Percentiles rank a stretch among this genome's conserved stretches.
Conservation (phyloP, 2,113 vertebrate species). For the Cisticola juncidis region DNA sequence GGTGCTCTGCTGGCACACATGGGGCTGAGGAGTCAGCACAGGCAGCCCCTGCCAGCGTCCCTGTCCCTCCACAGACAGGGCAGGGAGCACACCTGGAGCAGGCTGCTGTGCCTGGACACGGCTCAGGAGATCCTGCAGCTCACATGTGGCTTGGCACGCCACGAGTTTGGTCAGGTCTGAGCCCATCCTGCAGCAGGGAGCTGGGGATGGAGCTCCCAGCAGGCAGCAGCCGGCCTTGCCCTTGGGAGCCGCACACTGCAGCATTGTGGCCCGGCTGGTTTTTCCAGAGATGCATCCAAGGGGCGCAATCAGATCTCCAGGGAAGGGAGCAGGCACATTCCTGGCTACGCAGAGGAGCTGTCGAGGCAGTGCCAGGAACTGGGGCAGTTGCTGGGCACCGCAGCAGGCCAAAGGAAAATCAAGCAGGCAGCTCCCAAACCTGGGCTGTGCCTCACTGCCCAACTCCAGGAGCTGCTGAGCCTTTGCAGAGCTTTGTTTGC, state of each 20-base stretch:
- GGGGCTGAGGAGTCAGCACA: fast-evolving
- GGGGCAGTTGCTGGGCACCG: neutral
- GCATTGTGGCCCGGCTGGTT: conserved; percentile 62
- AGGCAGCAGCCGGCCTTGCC: neutral
- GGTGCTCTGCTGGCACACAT: neutral
- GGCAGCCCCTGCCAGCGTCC: neutral
- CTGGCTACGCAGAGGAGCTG: neutral
- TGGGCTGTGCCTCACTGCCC: too few species aligned
- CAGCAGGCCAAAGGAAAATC: neutral
- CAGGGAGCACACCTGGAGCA: neutral
- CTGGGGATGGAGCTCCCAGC: neutral
- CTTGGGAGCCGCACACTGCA: neutral
- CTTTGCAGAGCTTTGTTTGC: neutral
- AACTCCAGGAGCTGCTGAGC: neutral
- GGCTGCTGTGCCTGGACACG: fast-evolving
- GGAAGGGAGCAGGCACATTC: conserved; percentile 49
- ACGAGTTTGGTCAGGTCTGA: neutral
- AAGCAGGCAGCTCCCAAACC: neutral
- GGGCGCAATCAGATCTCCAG: conserved; percentile 16
- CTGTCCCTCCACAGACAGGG: neutral
- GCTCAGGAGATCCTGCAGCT: neutral
- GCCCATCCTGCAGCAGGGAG: neutral
- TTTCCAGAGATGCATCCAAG: conserved; percentile 63
- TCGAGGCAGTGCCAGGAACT: neutral
- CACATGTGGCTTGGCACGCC: neutral